Conservation (phyloP, 2,888 invertebrate species). For the Physocephala rufipes region DNA sequence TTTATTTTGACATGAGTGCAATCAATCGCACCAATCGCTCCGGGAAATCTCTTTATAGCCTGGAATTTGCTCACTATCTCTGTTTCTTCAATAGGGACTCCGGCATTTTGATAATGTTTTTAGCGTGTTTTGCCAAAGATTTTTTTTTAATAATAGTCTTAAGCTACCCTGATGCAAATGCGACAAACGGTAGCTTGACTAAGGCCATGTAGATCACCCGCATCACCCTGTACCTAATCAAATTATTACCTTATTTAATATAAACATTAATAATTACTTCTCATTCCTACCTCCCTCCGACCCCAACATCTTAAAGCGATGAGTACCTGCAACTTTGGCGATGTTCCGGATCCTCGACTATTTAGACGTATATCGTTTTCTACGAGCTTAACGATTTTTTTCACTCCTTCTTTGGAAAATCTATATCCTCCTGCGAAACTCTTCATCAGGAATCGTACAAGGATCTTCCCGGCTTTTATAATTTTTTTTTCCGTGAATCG, state of each 20-base stretch:
- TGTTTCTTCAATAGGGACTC: not conserved
- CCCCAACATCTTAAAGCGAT: constrained; percentile 1
- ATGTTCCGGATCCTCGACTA: too few relatives aligned
- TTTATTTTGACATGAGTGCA: too few relatives aligned
- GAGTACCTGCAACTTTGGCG: not conserved
- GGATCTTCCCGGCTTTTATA: too few relatives aligned
- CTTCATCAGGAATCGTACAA: too few relatives aligned
- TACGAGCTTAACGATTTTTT: too few relatives aligned
- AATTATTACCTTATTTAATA: not conserved
- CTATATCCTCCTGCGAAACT: too few relatives aligned
- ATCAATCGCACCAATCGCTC: too few relatives aligned
- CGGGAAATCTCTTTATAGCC: not conserved
- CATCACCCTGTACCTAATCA: constrained; percentile 6
- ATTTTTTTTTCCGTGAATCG: too few relatives aligned
- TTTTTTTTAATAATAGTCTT: not conserved
- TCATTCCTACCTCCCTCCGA: not conserved
- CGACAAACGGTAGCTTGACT: constrained; percentile 4
- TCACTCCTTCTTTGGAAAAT: too few relatives aligned
- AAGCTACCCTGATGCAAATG: not conserved
- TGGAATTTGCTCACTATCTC: not conserved
- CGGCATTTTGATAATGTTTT: not conserved
- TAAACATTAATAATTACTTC: not conserved
- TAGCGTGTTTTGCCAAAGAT: not conserved
- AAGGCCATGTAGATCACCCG: not conserved
- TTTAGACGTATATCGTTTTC: too few relatives aligned